Conservation (phyloP, 2,797 vertebrate species). For the Oreonectes daqikongensis region DNA sequence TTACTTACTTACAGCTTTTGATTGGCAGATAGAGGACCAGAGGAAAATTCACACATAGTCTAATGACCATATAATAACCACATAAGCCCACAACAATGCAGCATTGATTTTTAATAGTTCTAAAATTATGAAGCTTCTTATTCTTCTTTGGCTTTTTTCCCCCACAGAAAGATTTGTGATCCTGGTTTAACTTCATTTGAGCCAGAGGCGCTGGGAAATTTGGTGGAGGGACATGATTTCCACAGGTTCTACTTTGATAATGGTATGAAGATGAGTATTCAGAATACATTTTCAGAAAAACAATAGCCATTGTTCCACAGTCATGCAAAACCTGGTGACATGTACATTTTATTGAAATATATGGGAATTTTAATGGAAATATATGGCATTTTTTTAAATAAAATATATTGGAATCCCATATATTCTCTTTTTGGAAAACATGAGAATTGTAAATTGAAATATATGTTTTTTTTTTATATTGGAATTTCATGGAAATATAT, state of each 20-base stretch:
- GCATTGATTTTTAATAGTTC: not conserved
- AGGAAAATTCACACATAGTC: not conserved
- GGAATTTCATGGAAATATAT: too few relatives aligned
- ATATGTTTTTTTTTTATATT: not conserved
- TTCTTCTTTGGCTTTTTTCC: not conserved
- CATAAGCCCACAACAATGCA: not conserved
- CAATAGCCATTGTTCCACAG: not conserved
- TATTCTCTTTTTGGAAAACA: too few relatives aligned
- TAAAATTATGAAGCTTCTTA: not conserved
- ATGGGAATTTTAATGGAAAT: not conserved
- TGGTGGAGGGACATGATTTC: conserved; percentile 96
- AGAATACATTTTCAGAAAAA: not conserved
- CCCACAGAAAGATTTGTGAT: conserved; percentile 88
- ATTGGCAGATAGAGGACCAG: conserved; percentile 7
- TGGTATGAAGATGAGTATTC: conserved; percentile 67
- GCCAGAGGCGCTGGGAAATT: conserved; percentile 92
- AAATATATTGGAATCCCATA: too few relatives aligned
- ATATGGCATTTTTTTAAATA: not conserved
- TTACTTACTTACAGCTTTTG: conserved; percentile 30
- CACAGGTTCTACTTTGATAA: conserved; percentile 98
- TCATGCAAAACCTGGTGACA: not conserved
- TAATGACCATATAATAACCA: not conserved
- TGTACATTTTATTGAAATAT: too few relatives aligned
- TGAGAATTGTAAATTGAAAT: not conserved
- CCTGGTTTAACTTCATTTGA: conserved; percentile 95